phyloP scores from a whole-genome alignment of 2,888 invertebrate species.

The Agrochola lychnidis region DNA sequence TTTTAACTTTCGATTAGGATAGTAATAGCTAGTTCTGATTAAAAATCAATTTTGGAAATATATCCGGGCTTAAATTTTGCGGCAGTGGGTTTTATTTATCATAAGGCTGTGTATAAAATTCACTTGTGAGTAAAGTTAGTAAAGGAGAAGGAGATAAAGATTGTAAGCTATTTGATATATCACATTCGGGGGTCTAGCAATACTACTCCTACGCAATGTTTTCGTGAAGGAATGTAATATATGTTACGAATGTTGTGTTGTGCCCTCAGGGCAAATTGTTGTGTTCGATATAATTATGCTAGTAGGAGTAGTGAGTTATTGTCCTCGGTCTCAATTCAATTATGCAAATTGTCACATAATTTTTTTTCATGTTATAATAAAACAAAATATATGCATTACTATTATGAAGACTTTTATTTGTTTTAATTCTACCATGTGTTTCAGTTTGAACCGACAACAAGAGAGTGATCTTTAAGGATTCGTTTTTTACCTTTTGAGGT shows the following conservation, averaged over 20 bases:
- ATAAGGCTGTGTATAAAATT: constrained; percentile 88
- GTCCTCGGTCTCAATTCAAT: constrained; percentile 81
- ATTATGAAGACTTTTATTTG: constrained; percentile 77
- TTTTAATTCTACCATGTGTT: neutral
- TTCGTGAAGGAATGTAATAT: constrained; percentile 77
- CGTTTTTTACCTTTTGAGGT: no score
- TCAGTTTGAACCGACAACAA: no score
- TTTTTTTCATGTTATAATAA: constrained; percentile 89
- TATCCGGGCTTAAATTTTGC: constrained; percentile 78
- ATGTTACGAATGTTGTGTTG: constrained; percentile 80
- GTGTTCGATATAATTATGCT: constrained; percentile 73
- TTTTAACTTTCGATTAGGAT: constrained; percentile 74
- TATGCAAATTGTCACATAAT: constrained; percentile 88
- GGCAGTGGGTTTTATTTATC: constrained; percentile 85
- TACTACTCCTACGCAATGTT: constrained; percentile 79
- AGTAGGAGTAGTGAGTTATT: constrained; percentile 79
- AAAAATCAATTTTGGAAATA: constrained; percentile 72
- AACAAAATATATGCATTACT: constrained; percentile 89
- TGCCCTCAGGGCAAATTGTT: constrained; percentile 80
- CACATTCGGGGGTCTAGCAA: constrained; percentile 67
- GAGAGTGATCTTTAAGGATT: no score
- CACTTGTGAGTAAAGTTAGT: constrained; percentile 81
- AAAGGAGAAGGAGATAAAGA: constrained; percentile 76
- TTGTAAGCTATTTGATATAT: constrained; percentile 78
- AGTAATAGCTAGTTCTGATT: constrained; percentile 78